Evolutionary conservation across 2,797 vertebrate species (phyloP), one percentile per base, ranked within the genome.

Genomic region (Siniperca obscura): DNA sequence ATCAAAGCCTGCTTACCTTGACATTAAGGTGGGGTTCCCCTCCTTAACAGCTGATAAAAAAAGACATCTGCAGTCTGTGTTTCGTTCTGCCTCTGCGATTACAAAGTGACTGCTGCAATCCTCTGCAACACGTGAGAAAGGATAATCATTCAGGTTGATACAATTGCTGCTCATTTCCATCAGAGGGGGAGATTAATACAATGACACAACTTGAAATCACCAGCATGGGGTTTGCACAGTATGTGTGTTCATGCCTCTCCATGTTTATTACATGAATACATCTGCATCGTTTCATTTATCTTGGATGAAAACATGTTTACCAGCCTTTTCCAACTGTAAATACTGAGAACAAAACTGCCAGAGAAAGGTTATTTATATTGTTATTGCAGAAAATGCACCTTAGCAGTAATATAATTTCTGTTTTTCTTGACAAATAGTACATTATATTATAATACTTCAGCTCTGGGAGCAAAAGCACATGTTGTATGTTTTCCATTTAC

Each of bases 1-100:
- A 78, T 94, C 90, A 94, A 88, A 92, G 91, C 85, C 83, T 65
- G 79, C 89, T 88, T 87, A 93, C 93, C 92, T 95, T 91, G 88
- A 91, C 89, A 84, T 84, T 76, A 86, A 93, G 90, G 91, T 91
- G 91, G 90, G 65, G 46, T 38, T 83, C 80, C 74, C 78, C 84
- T 74, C 84, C 87, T 57, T 44, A 69, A 76, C 83, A 62, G 53
- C 81, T 78, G 80, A 90, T 89, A 79, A 87, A 50, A 52, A 89
- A 75, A 75, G 42, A 86, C 80, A 89, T 91, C 86, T 87, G 86
- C 76, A 80, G 87, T 86, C 61, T 62, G 81, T 87, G 87, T 91
- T 75, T 78, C 1, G 75, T 78, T 86, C 87, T 85, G 84, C 89
- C 90, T 88, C 83, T 40, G 52, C 73, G 67, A 86, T 94, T 86